Evolutionary conservation across 2,113 vertebrate species (phyloP).

Genomic region (Castor canadensis): DNA sequence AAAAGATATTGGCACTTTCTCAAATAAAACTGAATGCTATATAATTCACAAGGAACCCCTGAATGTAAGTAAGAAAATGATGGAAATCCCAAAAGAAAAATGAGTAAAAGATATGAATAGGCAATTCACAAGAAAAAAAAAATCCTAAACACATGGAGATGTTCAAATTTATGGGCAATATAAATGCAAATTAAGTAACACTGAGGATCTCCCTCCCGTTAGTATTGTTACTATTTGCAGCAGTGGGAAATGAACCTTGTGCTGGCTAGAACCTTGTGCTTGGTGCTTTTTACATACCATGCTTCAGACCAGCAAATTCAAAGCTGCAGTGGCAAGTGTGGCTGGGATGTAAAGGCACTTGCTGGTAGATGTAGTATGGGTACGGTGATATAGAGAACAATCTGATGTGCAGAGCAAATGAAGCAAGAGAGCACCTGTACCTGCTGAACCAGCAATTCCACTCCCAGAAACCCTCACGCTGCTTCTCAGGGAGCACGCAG

Average conservation of each 20-base stretch:
- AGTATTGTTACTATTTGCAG: too few relatives aligned
- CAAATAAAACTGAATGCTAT: not conserved
- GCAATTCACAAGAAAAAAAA: too few relatives aligned
- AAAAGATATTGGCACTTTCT: not conserved
- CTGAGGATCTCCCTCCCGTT: not conserved
- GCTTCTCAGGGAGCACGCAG: not conserved
- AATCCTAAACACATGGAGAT: not conserved
- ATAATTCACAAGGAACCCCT: not conserved
- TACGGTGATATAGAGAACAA: not conserved
- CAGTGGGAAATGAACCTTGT: too few relatives aligned
- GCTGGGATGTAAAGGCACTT: not conserved
- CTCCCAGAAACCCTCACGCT: not conserved
- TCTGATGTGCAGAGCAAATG: not conserved
- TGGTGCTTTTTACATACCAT: not conserved
- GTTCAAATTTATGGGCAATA: not conserved
- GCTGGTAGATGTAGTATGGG: not conserved
- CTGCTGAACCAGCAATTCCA: not conserved
- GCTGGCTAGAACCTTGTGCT: too few relatives aligned
- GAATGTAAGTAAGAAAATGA: not conserved
- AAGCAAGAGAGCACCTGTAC: not conserved
- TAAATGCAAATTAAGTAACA: conserved; percentile 9
- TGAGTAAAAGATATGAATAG: not conserved
- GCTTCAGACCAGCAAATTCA: not conserved
- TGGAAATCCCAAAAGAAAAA: conserved; percentile 35
- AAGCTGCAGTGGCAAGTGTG: not conserved